A percentile compares a stretch with the other conserved stretches of the same genome.
Evolutionary conservation across 2,113 vertebrate genomes (phyloP).

Genomic region (Coptodon bakossiorum): DNA sequence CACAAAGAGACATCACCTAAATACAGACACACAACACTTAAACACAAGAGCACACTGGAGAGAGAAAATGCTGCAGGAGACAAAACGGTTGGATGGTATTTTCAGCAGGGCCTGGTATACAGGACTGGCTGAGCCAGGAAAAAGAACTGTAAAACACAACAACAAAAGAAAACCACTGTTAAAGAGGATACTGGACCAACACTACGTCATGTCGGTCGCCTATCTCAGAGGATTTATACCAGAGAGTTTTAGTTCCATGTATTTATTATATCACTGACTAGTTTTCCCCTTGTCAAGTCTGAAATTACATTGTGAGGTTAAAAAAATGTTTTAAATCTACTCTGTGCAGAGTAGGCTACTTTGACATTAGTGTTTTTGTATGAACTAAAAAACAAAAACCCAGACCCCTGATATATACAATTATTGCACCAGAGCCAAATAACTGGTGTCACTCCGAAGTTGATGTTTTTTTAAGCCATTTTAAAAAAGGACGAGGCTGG

Average conservation of each 20-base stretch:
- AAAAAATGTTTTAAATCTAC: background rate
- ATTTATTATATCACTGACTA: background rate
- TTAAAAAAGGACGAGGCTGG: background rate
- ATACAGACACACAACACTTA: constrained; percentile 58
- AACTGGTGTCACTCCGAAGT: background rate
- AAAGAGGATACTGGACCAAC: constrained; percentile 92
- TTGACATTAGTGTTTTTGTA: background rate
- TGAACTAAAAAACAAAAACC: background rate
- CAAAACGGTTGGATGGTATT: constrained; percentile 99
- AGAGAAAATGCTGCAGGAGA: constrained; percentile 98
- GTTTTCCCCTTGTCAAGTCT: background rate
- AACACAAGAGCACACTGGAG: constrained; percentile 90
- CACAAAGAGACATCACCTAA: constrained; percentile 36
- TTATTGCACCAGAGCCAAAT: background rate
- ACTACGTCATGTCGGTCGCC: constrained; percentile 75
- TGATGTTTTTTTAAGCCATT: background rate
- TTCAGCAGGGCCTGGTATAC: constrained; percentile 99
- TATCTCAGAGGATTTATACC: constrained; percentile 35
- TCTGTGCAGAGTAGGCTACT: background rate
- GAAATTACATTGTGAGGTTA: background rate
- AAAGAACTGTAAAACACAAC: constrained; percentile 99
- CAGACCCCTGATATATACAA: background rate
- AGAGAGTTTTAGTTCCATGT: background rate
- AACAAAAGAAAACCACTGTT: constrained; percentile 99
- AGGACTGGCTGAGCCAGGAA: constrained; percentile 99